These are phyloP conservation scores for Macquaria australasica DNA, from an alignment of 2,113 vertebrate genomes.

Conservation along the genomic window DNA sequence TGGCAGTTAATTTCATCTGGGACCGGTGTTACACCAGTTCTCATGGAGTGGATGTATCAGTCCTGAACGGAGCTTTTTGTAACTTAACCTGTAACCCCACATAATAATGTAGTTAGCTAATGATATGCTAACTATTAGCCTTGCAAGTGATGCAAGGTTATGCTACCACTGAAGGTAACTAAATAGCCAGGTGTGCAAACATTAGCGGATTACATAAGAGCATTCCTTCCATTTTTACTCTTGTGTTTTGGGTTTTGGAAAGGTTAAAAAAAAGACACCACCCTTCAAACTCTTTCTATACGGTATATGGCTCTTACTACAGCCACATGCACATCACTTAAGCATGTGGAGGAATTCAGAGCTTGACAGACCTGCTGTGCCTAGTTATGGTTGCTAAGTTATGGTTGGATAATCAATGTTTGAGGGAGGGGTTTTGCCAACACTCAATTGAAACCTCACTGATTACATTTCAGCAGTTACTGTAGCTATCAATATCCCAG, in stretches of 20 bases:
- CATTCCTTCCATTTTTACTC: not conserved
- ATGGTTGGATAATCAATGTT: not conserved
- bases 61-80: not conserved
- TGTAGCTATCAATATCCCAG: slow-evolving; percentile 42
- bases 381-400: not conserved
- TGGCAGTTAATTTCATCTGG: not conserved
- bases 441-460: not conserved
- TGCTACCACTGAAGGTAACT: not conserved
- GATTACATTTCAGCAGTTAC: slow-evolving; percentile 46
- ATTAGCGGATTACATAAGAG: not conserved
- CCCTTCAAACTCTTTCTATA: not conserved
- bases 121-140: not conserved
- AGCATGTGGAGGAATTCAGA: not conserved
- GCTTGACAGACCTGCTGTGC: not conserved
- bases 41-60: not conserved
- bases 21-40: not conserved
- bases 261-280: not conserved
- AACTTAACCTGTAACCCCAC: not conserved
- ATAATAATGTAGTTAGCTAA: not conserved
- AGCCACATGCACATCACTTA: not conserved
- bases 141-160: not conserved
- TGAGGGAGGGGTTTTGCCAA: not conserved
- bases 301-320: not conserved
- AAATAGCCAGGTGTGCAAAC: not conserved
- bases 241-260: not conserved